These are phyloP conservation scores for Apis mellifera DNA, from an alignment of 1,140 invertebrate species.

Conservation along the genomic window DNA sequence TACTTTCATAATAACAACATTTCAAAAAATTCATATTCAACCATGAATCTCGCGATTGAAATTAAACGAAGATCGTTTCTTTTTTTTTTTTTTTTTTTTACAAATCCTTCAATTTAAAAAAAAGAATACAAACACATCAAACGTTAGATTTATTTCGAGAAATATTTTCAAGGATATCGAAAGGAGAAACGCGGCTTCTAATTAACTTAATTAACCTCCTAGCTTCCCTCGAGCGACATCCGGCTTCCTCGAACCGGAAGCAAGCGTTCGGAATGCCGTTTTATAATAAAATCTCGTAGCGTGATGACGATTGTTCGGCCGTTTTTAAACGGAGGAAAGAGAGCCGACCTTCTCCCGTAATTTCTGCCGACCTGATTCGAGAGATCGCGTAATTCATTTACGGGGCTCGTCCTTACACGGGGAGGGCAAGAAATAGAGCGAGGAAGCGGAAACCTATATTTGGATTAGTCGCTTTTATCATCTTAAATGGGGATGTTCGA, in stretches of 20 bases:
- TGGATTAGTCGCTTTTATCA: conserved; percentile 29
- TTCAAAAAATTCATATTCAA: no score
- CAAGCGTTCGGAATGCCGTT: neutral
- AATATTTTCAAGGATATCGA: neutral
- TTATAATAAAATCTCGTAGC: neutral
- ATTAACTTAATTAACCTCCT: neutral
- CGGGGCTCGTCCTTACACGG: neutral
- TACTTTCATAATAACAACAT: no score
- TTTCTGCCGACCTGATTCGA: conserved; percentile 22
- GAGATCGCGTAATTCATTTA: conserved; percentile 44
- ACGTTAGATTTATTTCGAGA: no score
- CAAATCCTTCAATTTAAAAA: no score
- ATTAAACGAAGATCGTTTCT: no score
- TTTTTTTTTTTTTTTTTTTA: no score
- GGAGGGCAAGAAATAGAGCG: conserved; percentile 22
- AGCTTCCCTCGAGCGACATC: neutral
- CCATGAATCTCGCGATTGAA: no score
- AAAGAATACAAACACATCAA: no score
- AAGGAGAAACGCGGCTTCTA: neutral
- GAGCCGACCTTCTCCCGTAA: conserved; percentile 20
- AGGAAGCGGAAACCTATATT: conserved; percentile 52
- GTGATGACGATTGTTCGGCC: conserved; percentile 6
- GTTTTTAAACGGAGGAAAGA: conserved; percentile 18
- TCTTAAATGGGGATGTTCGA: conserved; percentile 27
- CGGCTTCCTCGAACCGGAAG: neutral